Evolutionary conservation across 2,888 invertebrate species (phyloP).

Genomic region (Rhagium mordax): DNA sequence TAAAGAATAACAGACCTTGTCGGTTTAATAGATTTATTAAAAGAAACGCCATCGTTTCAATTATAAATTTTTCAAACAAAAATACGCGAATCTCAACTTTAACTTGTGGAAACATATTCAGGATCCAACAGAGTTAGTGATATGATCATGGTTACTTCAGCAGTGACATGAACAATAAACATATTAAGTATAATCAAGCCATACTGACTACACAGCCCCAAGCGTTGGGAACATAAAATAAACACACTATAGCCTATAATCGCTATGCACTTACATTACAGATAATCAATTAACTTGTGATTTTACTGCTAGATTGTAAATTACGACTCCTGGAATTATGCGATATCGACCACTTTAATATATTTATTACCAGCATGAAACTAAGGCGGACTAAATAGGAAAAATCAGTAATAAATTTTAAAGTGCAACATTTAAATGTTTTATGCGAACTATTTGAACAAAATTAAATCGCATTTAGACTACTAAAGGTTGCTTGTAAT

Average conservation of each 20-base stretch:
- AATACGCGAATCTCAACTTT: too few species aligned
- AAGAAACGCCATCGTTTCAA: too few species aligned
- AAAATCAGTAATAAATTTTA: not conserved
- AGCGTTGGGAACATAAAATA: slow-evolving; percentile 27
- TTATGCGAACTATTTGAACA: not conserved
- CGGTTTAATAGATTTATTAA: too few species aligned
- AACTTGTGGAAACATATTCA: too few species aligned
- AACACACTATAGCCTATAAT: slow-evolving; percentile 21
- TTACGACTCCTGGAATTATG: slow-evolving; percentile 32
- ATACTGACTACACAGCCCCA: slow-evolving; percentile 16
- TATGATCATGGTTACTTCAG: not conserved
- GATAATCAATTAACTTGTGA: slow-evolving; percentile 35
- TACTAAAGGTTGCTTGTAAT: too few species aligned
- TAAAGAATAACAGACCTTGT: too few species aligned
- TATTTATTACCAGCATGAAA: not conserved
- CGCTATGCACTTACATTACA: slow-evolving; percentile 12
- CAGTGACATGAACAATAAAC: slow-evolving; percentile 27
- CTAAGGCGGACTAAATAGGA: not conserved
- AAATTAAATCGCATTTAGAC: too few species aligned
- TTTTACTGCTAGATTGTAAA: slow-evolving; percentile 34
- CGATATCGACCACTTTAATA: not conserved
- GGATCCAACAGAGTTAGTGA: too few species aligned
- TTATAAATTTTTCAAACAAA: too few species aligned
- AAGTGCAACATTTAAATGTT: not conserved
- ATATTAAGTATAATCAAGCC: slow-evolving; percentile 27